Base-by-base conservation (phyloP, 2,888 invertebrate species). In the Trichogramma evanescens region DNA sequence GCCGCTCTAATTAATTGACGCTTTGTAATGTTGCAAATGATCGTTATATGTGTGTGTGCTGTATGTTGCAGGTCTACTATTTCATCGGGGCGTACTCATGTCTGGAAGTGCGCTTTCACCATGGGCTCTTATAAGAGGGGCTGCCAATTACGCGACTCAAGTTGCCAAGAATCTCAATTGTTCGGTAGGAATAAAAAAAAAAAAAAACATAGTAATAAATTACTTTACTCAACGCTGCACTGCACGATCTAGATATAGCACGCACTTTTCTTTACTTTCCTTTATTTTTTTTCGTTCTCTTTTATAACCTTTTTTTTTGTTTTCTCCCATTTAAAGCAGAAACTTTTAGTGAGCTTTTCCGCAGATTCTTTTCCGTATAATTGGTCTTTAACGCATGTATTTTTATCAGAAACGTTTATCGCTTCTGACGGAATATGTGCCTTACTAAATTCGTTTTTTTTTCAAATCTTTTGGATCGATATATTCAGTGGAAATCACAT, bases 31-130 rank as follows among this genome's bases (percentile, higher is more conserved):
- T 26, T 26, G 26, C 26, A 26, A 26, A 26, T 26, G 26, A 26
- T 26, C 26, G 26, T 48, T 48, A 5, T 7, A 13, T 46, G 46
- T 6, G 5, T 46, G 9, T 9, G 10, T 10, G 48, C 54, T 50
- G 43, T 59, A 54, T 9, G 71, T 85, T 83, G 4, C 82, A 93
- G 93, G 92, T 71, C 83, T 91, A 49, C 84, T 94, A 55, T 95
- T 95, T 78, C 93, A 93, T 77, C 86, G 93, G 67, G 93, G 92
- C 45, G 86, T 94, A 62, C 82, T 94, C 65, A 93, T 93, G 91
- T 93, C 93, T 50, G 95, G 95, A 8, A 93, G 93, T 5, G 93
- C 93, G 0, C 81, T 94, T 59, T 91, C 92, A 63, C 92, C 93
- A 1, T 92, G 93, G 91, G 92, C 93, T 2, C 79, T 93, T 66